These are phyloP conservation scores for Dicyrtomina minuta DNA, from an alignment of 2,888 invertebrate species.

Conservation along the genomic window DNA sequence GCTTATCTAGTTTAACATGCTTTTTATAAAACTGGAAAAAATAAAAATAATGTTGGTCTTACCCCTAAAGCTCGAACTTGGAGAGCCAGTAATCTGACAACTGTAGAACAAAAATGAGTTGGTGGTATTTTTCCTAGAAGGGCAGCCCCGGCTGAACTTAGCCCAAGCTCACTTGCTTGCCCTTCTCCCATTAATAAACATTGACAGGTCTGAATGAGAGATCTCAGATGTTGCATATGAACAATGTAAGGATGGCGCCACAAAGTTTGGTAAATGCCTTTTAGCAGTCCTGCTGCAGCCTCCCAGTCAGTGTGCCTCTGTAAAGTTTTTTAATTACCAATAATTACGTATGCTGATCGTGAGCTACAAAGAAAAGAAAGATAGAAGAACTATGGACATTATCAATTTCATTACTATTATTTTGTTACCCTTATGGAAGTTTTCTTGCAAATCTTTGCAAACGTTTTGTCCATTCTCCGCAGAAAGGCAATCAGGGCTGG, in stretches of 20 bases:
- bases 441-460: constrained; percentile 95
- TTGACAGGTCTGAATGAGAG: constrained; percentile 80
- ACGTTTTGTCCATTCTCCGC: constrained; percentile 91
- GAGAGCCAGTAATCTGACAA: constrained; percentile 89
- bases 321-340: constrained; percentile 36
- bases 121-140: constrained; percentile 90
- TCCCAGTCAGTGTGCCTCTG: constrained; percentile 96
- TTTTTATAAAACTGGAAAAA: background rate
- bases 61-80: constrained; percentile 93
- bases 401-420: background rate
- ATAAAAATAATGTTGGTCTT: constrained; percentile 56
- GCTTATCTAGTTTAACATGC: no score
- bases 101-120: constrained; percentile 91
- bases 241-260: constrained; percentile 92
- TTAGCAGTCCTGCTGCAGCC: constrained; percentile 88
- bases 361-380: no score
- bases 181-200: constrained; percentile 77
- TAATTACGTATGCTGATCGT: background rate
- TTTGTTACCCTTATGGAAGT: constrained; percentile 73
- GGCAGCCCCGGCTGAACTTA: constrained; percentile 76
- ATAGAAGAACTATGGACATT: background rate
- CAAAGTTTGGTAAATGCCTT: constrained; percentile 93
- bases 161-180: constrained; percentile 63
- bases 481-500: constrained; percentile 90
- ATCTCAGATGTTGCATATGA: constrained; percentile 88